phyloP scores from a whole-genome alignment of 1,140 invertebrate genomes.

The Prorops nasuta region DNA sequence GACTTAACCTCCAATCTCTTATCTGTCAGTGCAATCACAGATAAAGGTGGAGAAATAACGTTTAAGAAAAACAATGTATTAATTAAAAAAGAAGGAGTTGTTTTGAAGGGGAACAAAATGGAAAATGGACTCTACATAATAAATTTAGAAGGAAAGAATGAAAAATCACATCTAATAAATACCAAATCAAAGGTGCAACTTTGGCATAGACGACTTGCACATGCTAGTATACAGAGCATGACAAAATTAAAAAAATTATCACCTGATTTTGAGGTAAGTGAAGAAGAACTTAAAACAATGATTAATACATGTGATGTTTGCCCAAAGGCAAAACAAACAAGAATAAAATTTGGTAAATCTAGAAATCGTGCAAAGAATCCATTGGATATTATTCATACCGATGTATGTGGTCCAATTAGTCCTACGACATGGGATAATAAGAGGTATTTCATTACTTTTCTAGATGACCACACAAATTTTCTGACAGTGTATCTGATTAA shows the following conservation, averaged over 20 bases:
- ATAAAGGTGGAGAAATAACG: no score
- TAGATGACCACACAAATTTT: no score
- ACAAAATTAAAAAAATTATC: background rate
- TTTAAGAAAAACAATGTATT: no score
- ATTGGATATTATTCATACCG: background rate
- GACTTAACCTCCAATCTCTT: no score
- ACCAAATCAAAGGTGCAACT: background rate
- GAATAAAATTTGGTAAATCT: background rate
- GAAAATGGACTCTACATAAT: background rate
- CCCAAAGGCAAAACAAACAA: background rate
- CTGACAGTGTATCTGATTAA: no score
- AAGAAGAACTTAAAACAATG: background rate
- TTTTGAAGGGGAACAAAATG: no score
- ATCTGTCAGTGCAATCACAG: no score
- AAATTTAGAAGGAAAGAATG: background rate
- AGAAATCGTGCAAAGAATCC: background rate
- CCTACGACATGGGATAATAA: background rate
- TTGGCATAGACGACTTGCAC: conserved; percentile 1
- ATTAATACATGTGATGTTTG: background rate
- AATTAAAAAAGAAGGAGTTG: no score
- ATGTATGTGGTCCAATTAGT: no score
- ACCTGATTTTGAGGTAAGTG: background rate
- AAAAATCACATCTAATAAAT: background rate
- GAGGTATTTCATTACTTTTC: no score
- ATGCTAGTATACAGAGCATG: no score